phyloP scores from a whole-genome alignment of 2,797 vertebrate species.

The Meda fulgida region DNA sequence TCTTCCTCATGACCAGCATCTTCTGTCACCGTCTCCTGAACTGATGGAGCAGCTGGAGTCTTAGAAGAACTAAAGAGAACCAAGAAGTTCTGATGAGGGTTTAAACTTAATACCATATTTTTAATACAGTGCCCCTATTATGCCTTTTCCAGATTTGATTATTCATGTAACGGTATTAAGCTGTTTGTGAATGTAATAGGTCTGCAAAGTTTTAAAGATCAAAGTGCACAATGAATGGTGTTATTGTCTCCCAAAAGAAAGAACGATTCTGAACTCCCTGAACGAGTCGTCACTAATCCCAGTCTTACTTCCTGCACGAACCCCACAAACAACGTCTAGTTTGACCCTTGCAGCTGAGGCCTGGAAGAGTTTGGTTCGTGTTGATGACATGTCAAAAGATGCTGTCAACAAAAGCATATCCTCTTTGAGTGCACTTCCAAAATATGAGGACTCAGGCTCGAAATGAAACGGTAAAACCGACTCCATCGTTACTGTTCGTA shows the following conservation, averaged over 20 bases:
- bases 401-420: too few relatives aligned
- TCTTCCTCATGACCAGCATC: slow-evolving; percentile 68
- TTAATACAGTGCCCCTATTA: not conserved
- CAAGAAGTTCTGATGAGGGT: not conserved
- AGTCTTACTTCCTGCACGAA: not conserved
- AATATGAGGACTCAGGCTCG: too few relatives aligned
- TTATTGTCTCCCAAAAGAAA: too few relatives aligned
- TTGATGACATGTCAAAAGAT: too few relatives aligned
- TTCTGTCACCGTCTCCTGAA: slow-evolving; percentile 49
- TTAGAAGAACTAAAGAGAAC: slow-evolving; percentile 63
- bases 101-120: not conserved
- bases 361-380: too few relatives aligned
- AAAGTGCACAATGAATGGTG: too few relatives aligned
- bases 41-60: slow-evolving; percentile 62
- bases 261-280: too few relatives aligned
- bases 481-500: too few relatives aligned
- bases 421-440: too few relatives aligned
- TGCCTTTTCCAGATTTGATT: not conserved
- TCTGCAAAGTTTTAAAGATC: not conserved
- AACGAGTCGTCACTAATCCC: not conserved
- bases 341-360: too few relatives aligned
- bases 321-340: too few relatives aligned
- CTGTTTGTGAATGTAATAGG: not conserved
- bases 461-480: too few relatives aligned
- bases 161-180: not conserved